Evolutionary conservation across 2,797 vertebrate genomes (phyloP).

Genomic region (Sternarchorhynchus goeldii): DNA sequence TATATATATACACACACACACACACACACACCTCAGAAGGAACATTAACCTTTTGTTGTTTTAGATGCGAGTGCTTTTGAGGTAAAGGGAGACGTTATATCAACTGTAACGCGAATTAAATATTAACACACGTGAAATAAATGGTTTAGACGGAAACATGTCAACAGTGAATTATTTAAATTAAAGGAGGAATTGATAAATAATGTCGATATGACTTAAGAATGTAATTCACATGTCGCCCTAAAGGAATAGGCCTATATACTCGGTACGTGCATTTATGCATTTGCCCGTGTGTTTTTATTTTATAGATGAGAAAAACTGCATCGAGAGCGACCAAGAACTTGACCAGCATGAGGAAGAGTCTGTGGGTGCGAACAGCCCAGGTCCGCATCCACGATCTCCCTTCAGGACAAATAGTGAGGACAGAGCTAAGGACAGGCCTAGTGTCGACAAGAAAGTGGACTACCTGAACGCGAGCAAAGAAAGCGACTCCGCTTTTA

Average conservation of each 20-base stretch:
- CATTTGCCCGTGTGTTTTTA: neutral
- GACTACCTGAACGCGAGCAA: slow-evolving; percentile 59
- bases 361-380: slow-evolving; percentile 62
- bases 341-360: slow-evolving; percentile 78
- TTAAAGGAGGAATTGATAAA: slow-evolving; percentile 13
- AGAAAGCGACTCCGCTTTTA: slow-evolving; percentile 64
- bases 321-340: slow-evolving; percentile 80
- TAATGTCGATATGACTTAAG: neutral
- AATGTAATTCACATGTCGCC: neutral
- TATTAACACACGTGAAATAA: slow-evolving; percentile 38
- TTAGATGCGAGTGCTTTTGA: slow-evolving; percentile 2
- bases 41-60: slow-evolving; percentile 1
- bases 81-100: slow-evolving; percentile 25
- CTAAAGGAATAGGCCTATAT: neutral
- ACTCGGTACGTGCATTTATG: neutral
- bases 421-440: slow-evolving; percentile 68
- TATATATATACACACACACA: no score
- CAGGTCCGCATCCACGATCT: slow-evolving; percentile 60
- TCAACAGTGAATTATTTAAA: slow-evolving; percentile 1
- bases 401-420: slow-evolving; percentile 64
- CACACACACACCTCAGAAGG: neutral
- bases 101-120: slow-evolving; percentile 14
- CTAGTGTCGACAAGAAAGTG: slow-evolving; percentile 61
- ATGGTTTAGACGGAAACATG: slow-evolving; percentile 23
- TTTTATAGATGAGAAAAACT: slow-evolving; percentile 76